phyloP scores from a whole-genome alignment of 2,888 invertebrate genomes.

The Sicus ferrugineus region DNA sequence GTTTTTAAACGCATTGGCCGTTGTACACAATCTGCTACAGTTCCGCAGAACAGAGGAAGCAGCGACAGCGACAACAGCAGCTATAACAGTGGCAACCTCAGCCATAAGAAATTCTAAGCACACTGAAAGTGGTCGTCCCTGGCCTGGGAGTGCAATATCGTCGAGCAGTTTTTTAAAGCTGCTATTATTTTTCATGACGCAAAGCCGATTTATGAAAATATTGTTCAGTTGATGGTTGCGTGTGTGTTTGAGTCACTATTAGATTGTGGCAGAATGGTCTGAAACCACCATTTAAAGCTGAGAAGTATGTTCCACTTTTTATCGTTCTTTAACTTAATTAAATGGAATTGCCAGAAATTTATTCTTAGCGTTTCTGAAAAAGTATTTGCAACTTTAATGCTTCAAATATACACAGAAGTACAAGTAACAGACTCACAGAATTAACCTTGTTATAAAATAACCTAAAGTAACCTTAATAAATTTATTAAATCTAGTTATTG shows the following conservation, averaged over 20 bases:
- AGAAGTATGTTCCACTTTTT: too few species aligned
- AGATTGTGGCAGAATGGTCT: not conserved
- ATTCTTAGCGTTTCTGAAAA: not conserved
- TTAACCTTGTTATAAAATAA: too few species aligned
- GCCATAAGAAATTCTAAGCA: slow-evolving; percentile 18
- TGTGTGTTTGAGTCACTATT: slow-evolving; percentile 9
- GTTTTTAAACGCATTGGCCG: slow-evolving; percentile 37
- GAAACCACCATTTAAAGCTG: not conserved
- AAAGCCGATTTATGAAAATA: slow-evolving; percentile 64
- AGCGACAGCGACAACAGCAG: not conserved
- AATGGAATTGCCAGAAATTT: not conserved
- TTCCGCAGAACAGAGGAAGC: slow-evolving; percentile 25
- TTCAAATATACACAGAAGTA: too few species aligned
- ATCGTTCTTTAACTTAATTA: too few species aligned
- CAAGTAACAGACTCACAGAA: too few species aligned
- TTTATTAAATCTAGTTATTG: too few species aligned
- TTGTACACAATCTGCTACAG: slow-evolving; percentile 40
- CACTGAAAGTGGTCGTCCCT: not conserved
- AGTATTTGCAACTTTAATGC: not conserved
- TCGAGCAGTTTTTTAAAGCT: slow-evolving; percentile 21
- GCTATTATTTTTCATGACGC: slow-evolving; percentile 61
- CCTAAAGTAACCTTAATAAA: too few species aligned
- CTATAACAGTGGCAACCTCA: not conserved
- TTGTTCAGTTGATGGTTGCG: slow-evolving; percentile 51
- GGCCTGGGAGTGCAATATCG: slow-evolving; percentile 10